Base-by-base conservation (phyloP, 2,113 vertebrate species). In the Mystacornis crossleyi region DNA sequence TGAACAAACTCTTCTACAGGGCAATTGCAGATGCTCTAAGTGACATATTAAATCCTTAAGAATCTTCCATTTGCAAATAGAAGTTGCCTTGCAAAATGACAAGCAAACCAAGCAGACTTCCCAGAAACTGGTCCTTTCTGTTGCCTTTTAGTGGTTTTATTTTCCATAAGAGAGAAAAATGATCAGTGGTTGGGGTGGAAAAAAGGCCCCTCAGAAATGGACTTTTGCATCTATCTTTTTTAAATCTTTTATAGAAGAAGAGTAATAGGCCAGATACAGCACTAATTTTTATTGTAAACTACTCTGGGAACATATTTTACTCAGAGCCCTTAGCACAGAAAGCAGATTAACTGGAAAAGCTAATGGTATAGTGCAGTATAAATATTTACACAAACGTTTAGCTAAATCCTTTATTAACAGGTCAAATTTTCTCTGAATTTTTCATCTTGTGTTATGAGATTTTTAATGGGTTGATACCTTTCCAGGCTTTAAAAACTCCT, bases 301-400 rank as follows among this genome's bases (percentile, higher is more conserved):
- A 67, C 71, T 87, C 72, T 80, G 58, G 92, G 89, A 96, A 90
- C 40, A 18, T 75, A 81, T 93, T 96, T 90, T 83, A 95, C 71
- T 95, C 81, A 80, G 88, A 97, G 87, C 83, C 91, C 90, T 96
- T 93, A 97, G 78, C 80, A 83, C 74, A 86, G 79, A 90, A 94
- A 95, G 92, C 79, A 95, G 96, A 97, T 97, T 92, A 95, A 91
- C 87, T 91, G 72, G 86, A 86, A 89, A 78, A 95, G 89, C 82
- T 93, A 89, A 92, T 95, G 86, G 90, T 36, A 88, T 7, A 73
- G 71, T 34, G 70, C 84, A 80, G 81, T 58, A 92, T 58, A 96
- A 97, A 97, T 95, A 96, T 91, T 96, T 97, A 96, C 93, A 80
- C 43, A 81, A 95, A 70, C 1, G 12, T 93, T 86, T 85, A 81